phyloP scores from a whole-genome alignment of 2,113 vertebrate species.

The Gambusia affinis region DNA sequence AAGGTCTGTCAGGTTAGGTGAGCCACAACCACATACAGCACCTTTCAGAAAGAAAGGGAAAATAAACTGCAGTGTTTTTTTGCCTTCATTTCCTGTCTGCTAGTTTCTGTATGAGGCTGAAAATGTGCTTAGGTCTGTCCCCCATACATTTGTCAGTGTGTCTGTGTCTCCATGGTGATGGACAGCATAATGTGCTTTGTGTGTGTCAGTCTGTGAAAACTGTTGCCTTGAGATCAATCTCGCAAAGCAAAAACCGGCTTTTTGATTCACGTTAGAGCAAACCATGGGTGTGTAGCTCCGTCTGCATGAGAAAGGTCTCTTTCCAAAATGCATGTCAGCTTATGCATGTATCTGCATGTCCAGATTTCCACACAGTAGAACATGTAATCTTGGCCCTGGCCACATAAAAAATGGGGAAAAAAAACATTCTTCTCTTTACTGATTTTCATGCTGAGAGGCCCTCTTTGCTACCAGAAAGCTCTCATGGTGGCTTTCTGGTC shows the following conservation, averaged over 20 bases:
- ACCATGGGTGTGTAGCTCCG: background rate
- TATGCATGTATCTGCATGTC: background rate
- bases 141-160: slow-evolving; percentile 45
- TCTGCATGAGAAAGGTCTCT: background rate
- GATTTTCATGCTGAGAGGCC: too few relatives aligned
- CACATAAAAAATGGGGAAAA: too few relatives aligned
- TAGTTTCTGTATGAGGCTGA: background rate
- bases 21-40: slow-evolving; percentile 30
- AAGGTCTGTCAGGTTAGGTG: slow-evolving; percentile 58
- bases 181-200: slow-evolving; percentile 17
- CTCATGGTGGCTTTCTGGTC: too few relatives aligned
- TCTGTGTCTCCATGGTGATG: slow-evolving; percentile 52
- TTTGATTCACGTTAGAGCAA: slow-evolving; percentile 14
- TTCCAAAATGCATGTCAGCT: slow-evolving; percentile 4
- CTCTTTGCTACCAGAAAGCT: too few relatives aligned
- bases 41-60: slow-evolving; percentile 7
- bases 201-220: slow-evolving; percentile 42
- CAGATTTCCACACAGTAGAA: background rate
- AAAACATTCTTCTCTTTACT: too few relatives aligned
- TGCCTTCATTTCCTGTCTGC: slow-evolving; percentile 28
- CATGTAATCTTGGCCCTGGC: background rate
- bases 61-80: slow-evolving; percentile 16
- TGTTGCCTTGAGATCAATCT: slow-evolving; percentile 4
- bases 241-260: background rate
- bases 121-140: slow-evolving; percentile 34